A percentile compares a stretch with the other conserved stretches of the same genome.
phyloP scores from a whole-genome alignment of 1,140 invertebrate genomes.

The Glomeris maerens region DNA sequence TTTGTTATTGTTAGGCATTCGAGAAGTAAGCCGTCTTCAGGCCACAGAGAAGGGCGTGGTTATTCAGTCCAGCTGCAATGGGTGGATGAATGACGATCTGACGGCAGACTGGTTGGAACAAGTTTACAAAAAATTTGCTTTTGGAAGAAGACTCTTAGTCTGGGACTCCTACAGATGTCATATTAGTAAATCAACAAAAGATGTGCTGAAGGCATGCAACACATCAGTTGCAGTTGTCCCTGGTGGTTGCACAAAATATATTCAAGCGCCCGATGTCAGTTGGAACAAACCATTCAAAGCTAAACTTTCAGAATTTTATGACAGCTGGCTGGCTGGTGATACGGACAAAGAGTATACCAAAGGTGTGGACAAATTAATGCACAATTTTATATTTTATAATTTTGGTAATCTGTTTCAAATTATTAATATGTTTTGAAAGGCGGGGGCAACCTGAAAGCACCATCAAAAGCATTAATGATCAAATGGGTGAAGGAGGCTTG shows the following conservation, averaged over 20 bases:
- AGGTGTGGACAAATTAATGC: too few species aligned
- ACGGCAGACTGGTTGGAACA: slow-evolving; percentile 18
- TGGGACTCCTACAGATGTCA: slow-evolving; percentile 20
- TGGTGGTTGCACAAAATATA: slow-evolving; percentile 19
- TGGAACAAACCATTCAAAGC: slow-evolving; percentile 22
- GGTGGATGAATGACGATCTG: slow-evolving; percentile 20
- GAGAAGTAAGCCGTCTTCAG: slow-evolving; percentile 16
- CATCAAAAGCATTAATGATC: slow-evolving; percentile 6
- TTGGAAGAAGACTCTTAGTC: slow-evolving; percentile 14
- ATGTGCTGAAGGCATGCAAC: slow-evolving; percentile 12
- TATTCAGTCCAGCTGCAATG: slow-evolving; percentile 17
- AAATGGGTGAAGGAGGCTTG: slow-evolving; percentile 11
- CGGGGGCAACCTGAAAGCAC: too few species aligned
- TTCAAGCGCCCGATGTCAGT: slow-evolving; percentile 21
- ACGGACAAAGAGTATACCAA: too few species aligned
- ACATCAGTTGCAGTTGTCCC: slow-evolving; percentile 17
- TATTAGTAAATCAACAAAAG: slow-evolving; percentile 13
- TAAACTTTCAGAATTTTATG: too few species aligned
- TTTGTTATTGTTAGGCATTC: slow-evolving; percentile 12
- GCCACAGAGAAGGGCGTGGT: too few species aligned
- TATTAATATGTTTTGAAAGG: too few species aligned
- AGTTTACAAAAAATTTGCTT: slow-evolving; percentile 15
- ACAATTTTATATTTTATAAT: too few species aligned
- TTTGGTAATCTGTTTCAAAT: too few species aligned
- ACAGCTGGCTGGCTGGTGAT: too few species aligned